These are phyloP conservation scores for Phalanger gymnotis DNA, from an alignment of 2,797 vertebrate genomes.

Conservation along the genomic window DNA sequence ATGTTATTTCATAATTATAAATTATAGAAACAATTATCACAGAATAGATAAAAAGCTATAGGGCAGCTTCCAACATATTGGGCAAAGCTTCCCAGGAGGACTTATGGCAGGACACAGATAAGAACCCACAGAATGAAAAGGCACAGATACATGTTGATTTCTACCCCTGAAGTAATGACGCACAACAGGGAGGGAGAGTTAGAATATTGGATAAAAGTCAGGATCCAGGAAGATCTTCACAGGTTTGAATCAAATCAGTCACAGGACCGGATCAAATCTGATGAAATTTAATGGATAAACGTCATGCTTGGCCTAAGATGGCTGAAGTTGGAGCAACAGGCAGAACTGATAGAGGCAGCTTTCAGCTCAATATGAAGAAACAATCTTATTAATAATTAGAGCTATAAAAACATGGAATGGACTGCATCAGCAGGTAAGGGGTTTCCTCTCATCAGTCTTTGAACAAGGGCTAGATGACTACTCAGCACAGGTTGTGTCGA, in stretches of 20 bases:
- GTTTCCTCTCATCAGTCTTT: background rate
- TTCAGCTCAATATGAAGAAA: background rate
- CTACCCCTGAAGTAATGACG: background rate
- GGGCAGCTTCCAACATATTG: background rate
- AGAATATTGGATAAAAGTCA: background rate
- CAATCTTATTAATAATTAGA: background rate
- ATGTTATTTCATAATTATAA: background rate
- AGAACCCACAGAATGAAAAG: background rate
- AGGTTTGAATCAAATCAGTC: no score
- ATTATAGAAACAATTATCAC: background rate
- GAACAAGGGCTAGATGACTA: background rate
- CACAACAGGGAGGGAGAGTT: background rate
- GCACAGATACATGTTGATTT: background rate
- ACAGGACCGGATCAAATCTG: background rate
- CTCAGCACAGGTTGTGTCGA: background rate
- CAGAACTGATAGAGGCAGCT: background rate
- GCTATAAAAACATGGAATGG: background rate
- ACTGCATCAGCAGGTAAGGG: background rate
- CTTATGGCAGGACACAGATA: background rate
- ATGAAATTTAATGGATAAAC: background rate
- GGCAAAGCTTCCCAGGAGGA: background rate
- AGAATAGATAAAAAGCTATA: background rate
- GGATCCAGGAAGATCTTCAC: background rate
- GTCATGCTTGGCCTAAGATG: background rate
- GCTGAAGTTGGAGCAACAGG: no score